A percentile compares a stretch with the other conserved stretches of the same genome.
Evolutionary conservation across 1,140 invertebrate species (phyloP).

Genomic region (Atta colombica): DNA sequence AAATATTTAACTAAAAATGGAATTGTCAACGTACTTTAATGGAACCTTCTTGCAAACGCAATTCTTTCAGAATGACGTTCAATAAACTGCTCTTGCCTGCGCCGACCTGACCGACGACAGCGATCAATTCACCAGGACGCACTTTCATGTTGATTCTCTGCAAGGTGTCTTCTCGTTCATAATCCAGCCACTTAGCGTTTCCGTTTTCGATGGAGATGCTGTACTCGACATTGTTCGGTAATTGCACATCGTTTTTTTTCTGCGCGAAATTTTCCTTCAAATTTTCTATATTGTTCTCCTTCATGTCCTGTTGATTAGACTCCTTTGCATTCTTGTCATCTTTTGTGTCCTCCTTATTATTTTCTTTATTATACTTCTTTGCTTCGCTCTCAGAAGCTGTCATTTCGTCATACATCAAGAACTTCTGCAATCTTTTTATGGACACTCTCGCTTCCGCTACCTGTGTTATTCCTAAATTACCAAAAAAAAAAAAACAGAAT

Average conservation of each 20-base stretch:
- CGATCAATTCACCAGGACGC: constrained; percentile 89
- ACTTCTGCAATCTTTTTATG: constrained; percentile 90
- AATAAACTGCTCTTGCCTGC: constrained; percentile 93
- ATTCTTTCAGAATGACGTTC: constrained; percentile 92
- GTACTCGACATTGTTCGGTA: not conserved
- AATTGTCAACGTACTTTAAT: constrained; percentile 73
- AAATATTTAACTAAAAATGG: not conserved
- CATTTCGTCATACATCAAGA: constrained; percentile 88
- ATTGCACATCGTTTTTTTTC: not conserved
- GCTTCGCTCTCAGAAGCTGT: not conserved
- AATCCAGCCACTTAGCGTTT: constrained; percentile 83
- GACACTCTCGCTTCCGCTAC: constrained; percentile 89
- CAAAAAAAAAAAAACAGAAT: not conserved
- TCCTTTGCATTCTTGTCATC: not conserved
- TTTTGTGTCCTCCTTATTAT: not conserved
- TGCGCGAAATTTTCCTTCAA: constrained; percentile 45
- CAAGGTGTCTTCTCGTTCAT: constrained; percentile 84
- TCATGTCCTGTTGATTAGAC: constrained; percentile 65
- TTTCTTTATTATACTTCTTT: constrained; percentile 67
- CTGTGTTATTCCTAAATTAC: constrained; percentile 83
- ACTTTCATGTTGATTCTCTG: constrained; percentile 88
- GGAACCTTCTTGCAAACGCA: constrained; percentile 88
- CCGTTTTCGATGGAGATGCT: constrained; percentile 79
- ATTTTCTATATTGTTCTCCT: constrained; percentile 55
- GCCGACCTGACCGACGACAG: constrained; percentile 93